phyloP scores from a whole-genome alignment of 2,888 invertebrate species.

The Caenorhabditis afra region DNA sequence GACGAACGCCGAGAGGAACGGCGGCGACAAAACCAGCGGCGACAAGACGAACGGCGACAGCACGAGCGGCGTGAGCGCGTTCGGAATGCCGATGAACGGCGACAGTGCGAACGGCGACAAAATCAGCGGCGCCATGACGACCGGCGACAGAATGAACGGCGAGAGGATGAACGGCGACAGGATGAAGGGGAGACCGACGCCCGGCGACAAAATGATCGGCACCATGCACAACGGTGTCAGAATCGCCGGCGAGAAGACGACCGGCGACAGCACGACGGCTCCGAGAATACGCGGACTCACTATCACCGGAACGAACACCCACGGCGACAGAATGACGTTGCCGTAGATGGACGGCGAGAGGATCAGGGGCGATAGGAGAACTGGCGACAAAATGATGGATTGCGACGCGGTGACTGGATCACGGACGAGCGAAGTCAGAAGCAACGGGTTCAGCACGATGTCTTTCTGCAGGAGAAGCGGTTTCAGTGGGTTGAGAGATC shows the following conservation, averaged over 20 bases:
- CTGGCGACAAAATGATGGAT: slow-evolving; percentile 65
- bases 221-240: slow-evolving; percentile 60
- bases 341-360: slow-evolving; percentile 65
- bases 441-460: slow-evolving; percentile 57
- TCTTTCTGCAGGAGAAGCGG: slow-evolving; percentile 52
- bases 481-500: background rate
- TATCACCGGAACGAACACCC: slow-evolving; percentile 68
- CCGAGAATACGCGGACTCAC: slow-evolving; percentile 64
- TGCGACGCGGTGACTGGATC: slow-evolving; percentile 63
- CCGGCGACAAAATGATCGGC: slow-evolving; percentile 61
- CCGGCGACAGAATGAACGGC: slow-evolving; percentile 64
- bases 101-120: slow-evolving; percentile 61
- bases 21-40: slow-evolving; percentile 66
- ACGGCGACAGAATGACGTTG: slow-evolving; percentile 60
- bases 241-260: slow-evolving; percentile 63
- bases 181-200: slow-evolving; percentile 61
- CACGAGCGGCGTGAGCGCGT: slow-evolving; percentile 57
- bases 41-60: slow-evolving; percentile 68
- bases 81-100: slow-evolving; percentile 63
- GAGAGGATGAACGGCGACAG: slow-evolving; percentile 66
- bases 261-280: slow-evolving; percentile 62
- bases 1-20: slow-evolving; percentile 59
- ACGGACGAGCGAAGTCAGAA: slow-evolving; percentile 39
- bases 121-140: slow-evolving; percentile 60
- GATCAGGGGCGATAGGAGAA: slow-evolving; percentile 58